A percentile compares a stretch with the other conserved stretches of the same genome.
Conservation (phyloP, 2,113 vertebrate genomes). For the Coregonus clupeaformis region DNA sequence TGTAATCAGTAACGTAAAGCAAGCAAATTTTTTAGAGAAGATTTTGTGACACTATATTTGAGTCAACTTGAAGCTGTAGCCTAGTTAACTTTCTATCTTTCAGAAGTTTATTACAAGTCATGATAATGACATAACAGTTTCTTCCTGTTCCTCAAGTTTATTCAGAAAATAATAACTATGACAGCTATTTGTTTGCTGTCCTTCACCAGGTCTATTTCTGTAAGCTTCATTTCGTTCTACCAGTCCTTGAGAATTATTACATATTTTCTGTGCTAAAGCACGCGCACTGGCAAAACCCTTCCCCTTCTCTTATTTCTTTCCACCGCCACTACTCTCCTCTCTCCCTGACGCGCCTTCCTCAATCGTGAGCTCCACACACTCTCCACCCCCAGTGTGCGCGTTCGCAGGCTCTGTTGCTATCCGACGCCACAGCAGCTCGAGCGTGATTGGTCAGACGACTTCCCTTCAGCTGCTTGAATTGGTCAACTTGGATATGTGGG, state of each 20-base stretch:
- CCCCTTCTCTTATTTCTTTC: slow-evolving; percentile 20
- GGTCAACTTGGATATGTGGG: slow-evolving; percentile 59
- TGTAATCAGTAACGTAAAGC: no score
- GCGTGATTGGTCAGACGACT: slow-evolving; percentile 62
- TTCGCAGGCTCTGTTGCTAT: slow-evolving; percentile 78
- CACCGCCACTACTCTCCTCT: slow-evolving; percentile 10
- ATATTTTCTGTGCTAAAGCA: slow-evolving; percentile 64
- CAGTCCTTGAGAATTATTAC: slow-evolving; percentile 50
- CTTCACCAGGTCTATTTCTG: slow-evolving; percentile 8
- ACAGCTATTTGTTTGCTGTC: slow-evolving; percentile 3
- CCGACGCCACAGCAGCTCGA: slow-evolving; percentile 74
- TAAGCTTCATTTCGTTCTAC: slow-evolving; percentile 31
- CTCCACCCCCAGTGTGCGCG: slow-evolving; percentile 50
- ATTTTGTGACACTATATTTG: no score
- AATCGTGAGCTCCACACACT: slow-evolving; percentile 13
- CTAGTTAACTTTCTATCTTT: no score
- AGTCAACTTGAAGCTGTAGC: no score
- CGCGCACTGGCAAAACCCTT: slow-evolving; percentile 34
- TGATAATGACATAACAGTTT: neutral
- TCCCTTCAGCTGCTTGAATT: slow-evolving; percentile 54
- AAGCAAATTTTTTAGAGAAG: no score
- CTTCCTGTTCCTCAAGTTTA: neutral
- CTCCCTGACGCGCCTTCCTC: slow-evolving; percentile 22
- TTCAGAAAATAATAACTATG: neutral
- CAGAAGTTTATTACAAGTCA: no score